Percentiles rank a stretch among this genome's conserved stretches.
phyloP scores from a whole-genome alignment of 2,113 vertebrate genomes.

The Psittacula cyanocephala region DNA sequence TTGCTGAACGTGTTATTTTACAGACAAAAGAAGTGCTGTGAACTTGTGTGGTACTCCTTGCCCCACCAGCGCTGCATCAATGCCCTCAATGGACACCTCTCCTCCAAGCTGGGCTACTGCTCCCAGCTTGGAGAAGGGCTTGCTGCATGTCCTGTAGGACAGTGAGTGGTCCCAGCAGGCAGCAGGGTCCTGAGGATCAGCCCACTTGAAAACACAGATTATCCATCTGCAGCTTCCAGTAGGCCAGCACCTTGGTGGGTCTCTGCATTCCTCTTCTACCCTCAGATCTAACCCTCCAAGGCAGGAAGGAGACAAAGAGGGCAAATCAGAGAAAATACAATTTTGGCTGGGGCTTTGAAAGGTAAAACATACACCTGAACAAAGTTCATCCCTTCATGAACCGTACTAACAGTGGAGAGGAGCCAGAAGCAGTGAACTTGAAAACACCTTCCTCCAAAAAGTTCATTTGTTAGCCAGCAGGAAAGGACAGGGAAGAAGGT shows the following conservation, averaged over 20 bases:
- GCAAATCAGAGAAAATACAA: neutral
- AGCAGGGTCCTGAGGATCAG: neutral
- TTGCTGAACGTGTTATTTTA: neutral
- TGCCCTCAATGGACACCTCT: accelerated
- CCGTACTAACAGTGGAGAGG: conserved; percentile 84
- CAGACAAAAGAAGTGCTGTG: neutral
- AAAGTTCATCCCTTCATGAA: conserved; percentile 88
- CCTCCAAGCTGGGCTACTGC: neutral
- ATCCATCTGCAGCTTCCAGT: neutral
- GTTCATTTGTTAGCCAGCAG: neutral
- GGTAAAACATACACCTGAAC: conserved; percentile 86
- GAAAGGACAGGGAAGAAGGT: neutral
- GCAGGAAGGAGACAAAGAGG: neutral
- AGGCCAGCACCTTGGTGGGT: accelerated
- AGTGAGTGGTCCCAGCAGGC: neutral
- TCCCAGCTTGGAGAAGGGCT: neutral
- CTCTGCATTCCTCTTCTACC: neutral
- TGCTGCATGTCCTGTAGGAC: accelerated
- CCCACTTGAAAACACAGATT: neutral
- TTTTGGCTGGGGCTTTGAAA: neutral
- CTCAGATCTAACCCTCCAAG: neutral
- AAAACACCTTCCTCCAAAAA: neutral
- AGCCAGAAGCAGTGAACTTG: conserved; percentile 75
- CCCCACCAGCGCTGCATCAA: neutral
- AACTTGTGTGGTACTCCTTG: accelerated